These are phyloP conservation scores for Gastracanthus pulcherrimus DNA, from an alignment of 2,888 invertebrate genomes.

Conservation along the genomic window DNA sequence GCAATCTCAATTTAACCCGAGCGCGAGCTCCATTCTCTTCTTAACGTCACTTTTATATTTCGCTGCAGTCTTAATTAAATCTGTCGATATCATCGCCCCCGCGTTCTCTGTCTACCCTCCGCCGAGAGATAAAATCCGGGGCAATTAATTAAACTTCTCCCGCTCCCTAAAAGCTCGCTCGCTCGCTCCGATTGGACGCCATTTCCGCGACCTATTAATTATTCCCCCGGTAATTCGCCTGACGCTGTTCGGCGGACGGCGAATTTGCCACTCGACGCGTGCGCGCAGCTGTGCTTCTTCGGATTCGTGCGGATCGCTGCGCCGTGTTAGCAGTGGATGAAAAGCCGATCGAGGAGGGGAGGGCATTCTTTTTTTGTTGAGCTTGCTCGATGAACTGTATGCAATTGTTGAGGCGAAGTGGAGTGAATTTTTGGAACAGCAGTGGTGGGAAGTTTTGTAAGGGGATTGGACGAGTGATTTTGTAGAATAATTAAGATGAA, in stretches of 20 bases:
- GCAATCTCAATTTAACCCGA: constrained; percentile 23
- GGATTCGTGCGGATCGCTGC: neutral
- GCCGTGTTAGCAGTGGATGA: no score
- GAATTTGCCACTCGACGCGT: no score
- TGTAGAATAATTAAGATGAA: no score
- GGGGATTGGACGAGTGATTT: no score
- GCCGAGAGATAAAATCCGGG: constrained; percentile 34
- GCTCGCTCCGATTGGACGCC: neutral
- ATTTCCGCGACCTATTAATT: constrained; percentile 34
- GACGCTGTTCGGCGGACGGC: no score
- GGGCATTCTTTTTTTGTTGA: neutral
- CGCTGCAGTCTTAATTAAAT: constrained; percentile 42
- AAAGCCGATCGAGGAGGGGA: no score
- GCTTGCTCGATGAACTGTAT: no score
- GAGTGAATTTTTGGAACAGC: no score
- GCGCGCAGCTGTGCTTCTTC: neutral
- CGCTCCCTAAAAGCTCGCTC: constrained; percentile 11
- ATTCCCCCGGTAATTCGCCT: constrained; percentile 11
- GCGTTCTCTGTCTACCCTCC: neutral
- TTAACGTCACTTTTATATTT: constrained; percentile 40
- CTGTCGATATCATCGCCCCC: constrained; percentile 38
- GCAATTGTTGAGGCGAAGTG: no score
- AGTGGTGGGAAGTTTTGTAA: no score
- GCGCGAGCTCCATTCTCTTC: no score
- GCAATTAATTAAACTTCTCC: constrained; percentile 49